Percentiles rank a stretch among this genome's conserved stretches.
Evolutionary conservation across 1,140 invertebrate genomes (phyloP).

Genomic region (Bombus terrestris): DNA sequence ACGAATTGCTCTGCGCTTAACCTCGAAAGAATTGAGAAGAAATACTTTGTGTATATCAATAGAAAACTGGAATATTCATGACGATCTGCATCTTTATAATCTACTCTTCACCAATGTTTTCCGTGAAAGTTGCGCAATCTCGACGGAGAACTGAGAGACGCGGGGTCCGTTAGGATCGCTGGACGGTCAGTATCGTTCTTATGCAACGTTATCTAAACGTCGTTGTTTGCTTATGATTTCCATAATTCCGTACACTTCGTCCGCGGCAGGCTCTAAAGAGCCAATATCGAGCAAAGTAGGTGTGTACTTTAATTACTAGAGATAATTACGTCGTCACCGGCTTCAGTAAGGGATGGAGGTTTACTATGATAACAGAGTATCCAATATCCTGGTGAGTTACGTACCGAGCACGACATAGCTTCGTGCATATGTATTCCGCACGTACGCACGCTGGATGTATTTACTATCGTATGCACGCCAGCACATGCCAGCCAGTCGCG

Average conservation of each 20-base stretch:
- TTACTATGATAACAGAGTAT: constrained; percentile 68
- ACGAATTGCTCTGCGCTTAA: too few relatives aligned
- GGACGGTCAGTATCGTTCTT: background rate
- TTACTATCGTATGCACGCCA: constrained; percentile 41
- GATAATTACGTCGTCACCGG: constrained; percentile 69
- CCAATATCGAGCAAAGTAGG: constrained; percentile 61
- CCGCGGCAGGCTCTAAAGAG: constrained; percentile 50
- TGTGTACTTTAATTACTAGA: constrained; percentile 69
- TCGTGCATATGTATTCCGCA: constrained; percentile 32
- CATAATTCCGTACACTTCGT: constrained; percentile 55
- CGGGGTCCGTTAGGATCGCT: background rate
- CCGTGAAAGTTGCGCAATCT: background rate
- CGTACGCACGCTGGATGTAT: constrained; percentile 41
- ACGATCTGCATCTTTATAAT: background rate
- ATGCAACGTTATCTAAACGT: constrained; percentile 11
- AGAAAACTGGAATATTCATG: too few relatives aligned
- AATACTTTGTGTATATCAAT: background rate
- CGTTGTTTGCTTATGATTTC: constrained; percentile 56
- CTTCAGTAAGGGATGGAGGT: constrained; percentile 60
- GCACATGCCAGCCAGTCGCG: constrained; percentile 28
- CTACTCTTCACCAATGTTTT: background rate
- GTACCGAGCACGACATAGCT: constrained; percentile 42
- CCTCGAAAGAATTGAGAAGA: too few relatives aligned
- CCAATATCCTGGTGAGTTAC: constrained; percentile 68
- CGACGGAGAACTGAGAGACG: too few relatives aligned